A percentile compares a stretch with the other conserved stretches of the same genome.
Conservation (phyloP, 2,797 vertebrate genomes). For the Mionectes olivaceus region DNA sequence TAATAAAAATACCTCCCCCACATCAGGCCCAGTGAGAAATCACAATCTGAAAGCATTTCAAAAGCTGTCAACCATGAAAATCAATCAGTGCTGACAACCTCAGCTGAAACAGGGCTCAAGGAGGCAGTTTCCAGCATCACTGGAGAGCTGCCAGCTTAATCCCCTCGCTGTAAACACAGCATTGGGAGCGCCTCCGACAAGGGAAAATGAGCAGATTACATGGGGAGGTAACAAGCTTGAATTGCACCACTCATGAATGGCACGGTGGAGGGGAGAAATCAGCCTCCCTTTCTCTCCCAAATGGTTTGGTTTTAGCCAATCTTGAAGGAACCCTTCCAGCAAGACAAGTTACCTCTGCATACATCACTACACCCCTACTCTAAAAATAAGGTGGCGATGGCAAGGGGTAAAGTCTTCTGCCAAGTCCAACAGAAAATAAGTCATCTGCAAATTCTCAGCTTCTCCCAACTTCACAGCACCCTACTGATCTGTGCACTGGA, state of each 20-base stretch:
- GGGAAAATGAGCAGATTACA: constrained; percentile 70
- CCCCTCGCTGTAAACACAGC: constrained; percentile 46
- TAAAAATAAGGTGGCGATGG: not conserved
- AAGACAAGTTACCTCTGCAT: not conserved
- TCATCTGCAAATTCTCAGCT: not conserved
- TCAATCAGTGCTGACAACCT: constrained; percentile 58
- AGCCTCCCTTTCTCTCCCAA: not conserved
- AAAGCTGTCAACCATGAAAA: constrained; percentile 58
- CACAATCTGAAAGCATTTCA: constrained; percentile 55
- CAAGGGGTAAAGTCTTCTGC: not conserved
- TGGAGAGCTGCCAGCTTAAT: constrained; percentile 71
- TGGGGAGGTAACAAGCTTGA: constrained; percentile 50
- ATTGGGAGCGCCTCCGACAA: not conserved
- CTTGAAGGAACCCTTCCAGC: not conserved
- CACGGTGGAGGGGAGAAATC: not conserved
- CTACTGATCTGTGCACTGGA: not conserved
- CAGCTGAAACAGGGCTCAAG: not conserved
- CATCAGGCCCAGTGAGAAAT: constrained; percentile 43
- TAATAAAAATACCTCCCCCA: constrained; percentile 31
- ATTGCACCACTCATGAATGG: not conserved
- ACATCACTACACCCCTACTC: not conserved
- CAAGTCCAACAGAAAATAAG: not conserved
- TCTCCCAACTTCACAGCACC: not conserved
- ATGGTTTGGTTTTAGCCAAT: not conserved
- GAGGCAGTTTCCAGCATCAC: not conserved